Conservation (phyloP, 2,797 vertebrate species). For the Myoxocephalus aenaeus region DNA sequence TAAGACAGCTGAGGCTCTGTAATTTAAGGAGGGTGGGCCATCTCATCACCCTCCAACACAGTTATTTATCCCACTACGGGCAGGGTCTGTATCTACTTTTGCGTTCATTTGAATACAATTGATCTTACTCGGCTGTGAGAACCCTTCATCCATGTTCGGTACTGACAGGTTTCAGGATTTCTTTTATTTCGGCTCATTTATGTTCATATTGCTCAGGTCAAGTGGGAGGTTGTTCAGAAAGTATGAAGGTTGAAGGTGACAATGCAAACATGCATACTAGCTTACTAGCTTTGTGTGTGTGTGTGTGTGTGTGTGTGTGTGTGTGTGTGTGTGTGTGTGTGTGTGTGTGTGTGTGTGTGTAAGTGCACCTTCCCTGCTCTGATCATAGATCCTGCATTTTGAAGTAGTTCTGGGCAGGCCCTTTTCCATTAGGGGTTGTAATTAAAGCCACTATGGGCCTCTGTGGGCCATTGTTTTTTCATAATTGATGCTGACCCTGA, state of each 20-base stretch:
- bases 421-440: conserved; percentile 56
- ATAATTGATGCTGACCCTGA: conserved; percentile 66
- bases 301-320: too few species aligned
- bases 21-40: conserved; percentile 37
- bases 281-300: too few species aligned
- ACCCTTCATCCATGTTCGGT: conserved; percentile 1
- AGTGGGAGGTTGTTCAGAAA: not conserved
- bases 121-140: conserved; percentile 24
- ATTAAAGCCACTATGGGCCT: conserved; percentile 69
- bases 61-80: conserved; percentile 1
- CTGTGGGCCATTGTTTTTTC: conserved; percentile 72
- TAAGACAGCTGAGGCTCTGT: conserved; percentile 43
- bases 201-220: not conserved
- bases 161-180: not conserved
- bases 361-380: not conserved
- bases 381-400: conserved; percentile 41
- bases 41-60: conserved; percentile 30
- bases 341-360: not conserved
- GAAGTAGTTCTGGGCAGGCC: conserved; percentile 42
- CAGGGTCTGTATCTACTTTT: conserved; percentile 29
- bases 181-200: not conserved
- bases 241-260: not conserved
- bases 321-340: too few species aligned
- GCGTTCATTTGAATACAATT: conserved; percentile 40
- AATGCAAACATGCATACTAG: not conserved